These are phyloP conservation scores for Perca flavescens DNA, from an alignment of 2,113 vertebrate genomes.

Conservation along the genomic window DNA sequence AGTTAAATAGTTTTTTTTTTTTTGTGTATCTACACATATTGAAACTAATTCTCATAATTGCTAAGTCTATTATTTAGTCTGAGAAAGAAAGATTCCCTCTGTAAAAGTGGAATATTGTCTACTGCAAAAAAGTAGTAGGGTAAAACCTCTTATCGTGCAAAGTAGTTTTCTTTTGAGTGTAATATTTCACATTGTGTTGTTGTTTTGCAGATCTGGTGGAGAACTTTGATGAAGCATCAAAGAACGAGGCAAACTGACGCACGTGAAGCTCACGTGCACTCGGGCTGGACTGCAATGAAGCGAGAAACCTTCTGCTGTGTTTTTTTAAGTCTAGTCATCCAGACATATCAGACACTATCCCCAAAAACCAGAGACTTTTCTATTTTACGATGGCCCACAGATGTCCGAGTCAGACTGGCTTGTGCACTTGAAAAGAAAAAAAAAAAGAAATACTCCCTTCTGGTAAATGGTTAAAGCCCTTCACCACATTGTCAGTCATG, in stretches of 20 bases:
- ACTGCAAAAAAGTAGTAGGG: no score
- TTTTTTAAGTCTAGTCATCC: constrained; percentile 86
- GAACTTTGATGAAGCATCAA: constrained; percentile 99
- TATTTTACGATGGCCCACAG: constrained; percentile 90
- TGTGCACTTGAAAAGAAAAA: constrained; percentile 84
- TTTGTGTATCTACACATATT: neutral
- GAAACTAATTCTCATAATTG: neutral
- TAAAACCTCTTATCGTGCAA: no score
- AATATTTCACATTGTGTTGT: neutral
- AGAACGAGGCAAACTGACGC: constrained; percentile 95
- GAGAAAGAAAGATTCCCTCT: neutral
- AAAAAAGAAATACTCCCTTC: constrained; percentile 16
- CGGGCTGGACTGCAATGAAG: constrained; percentile 67
- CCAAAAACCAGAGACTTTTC: constrained; percentile 84
- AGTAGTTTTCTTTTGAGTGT: neutral
- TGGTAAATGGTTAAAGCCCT: constrained; percentile 70
- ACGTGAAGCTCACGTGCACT: neutral
- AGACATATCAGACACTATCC: constrained; percentile 67
- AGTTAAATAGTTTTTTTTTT: no score
- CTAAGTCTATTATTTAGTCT: neutral
- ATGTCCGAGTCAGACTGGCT: constrained; percentile 90
- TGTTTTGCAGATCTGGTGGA: constrained; percentile 93
- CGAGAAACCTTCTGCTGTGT: constrained; percentile 83
- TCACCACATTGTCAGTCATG: constrained; percentile 62
- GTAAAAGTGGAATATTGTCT: neutral